These are phyloP conservation scores for Mimas tiliae DNA, from an alignment of 2,888 invertebrate species.

Conservation along the genomic window DNA sequence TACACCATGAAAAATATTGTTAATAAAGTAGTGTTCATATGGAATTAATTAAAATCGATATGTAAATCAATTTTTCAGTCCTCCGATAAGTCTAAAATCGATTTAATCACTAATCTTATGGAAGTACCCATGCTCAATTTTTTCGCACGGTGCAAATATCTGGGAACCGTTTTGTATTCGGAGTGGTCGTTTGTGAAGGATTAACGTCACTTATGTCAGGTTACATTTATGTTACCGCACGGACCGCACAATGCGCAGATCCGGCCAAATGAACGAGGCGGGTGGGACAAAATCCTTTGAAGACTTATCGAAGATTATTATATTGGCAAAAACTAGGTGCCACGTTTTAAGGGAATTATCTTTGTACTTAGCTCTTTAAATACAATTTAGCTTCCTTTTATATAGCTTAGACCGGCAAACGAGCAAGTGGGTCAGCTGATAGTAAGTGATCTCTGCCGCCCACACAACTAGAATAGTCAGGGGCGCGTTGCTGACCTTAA, in stretches of 20 bases:
- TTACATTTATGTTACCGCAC: conserved; percentile 27
- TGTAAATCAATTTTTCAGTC: too few relatives aligned
- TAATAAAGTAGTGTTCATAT: too few relatives aligned
- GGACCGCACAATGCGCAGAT: conserved; percentile 25
- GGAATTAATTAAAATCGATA: background rate
- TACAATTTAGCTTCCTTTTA: background rate
- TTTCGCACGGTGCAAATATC: conserved; percentile 11
- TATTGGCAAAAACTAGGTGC: conserved; percentile 18
- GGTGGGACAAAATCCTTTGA: conserved; percentile 7
- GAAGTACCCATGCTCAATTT: background rate
- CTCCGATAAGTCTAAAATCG: background rate
- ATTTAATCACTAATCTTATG: background rate
- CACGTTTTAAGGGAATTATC: conserved; percentile 2
- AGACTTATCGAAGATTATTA: conserved; percentile 15
- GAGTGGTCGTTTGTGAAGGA: conserved; percentile 35
- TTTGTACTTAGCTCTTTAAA: background rate
- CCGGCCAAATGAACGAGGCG: conserved; percentile 16
- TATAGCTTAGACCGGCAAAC: too few relatives aligned
- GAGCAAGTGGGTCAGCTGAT: too few relatives aligned
- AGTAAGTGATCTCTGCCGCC: too few relatives aligned
- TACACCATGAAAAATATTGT: too few relatives aligned
- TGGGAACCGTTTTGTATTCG: conserved; percentile 35
- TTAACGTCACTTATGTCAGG: conserved; percentile 38
- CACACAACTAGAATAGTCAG: too few relatives aligned
- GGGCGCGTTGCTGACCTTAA: too few relatives aligned